These are phyloP conservation scores for Ceratotherium simum DNA, from an alignment of 2,113 vertebrate genomes.

Conservation along the genomic window DNA sequence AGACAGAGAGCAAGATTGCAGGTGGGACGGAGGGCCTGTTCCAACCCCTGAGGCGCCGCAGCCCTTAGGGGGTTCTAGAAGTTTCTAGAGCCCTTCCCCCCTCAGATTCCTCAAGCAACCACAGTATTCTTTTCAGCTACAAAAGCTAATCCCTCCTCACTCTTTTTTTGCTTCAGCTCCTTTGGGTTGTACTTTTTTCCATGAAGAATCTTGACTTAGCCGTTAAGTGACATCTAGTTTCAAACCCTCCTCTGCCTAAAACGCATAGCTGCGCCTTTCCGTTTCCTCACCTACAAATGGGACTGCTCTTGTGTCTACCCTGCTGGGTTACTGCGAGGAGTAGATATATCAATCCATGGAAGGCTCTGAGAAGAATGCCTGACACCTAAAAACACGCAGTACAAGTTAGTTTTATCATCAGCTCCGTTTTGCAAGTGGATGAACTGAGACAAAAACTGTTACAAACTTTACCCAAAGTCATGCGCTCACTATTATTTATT, in stretches of 20 bases:
- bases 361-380: neutral
- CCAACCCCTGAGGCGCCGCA: neutral
- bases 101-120: neutral
- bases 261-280: neutral
- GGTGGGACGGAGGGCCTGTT: neutral
- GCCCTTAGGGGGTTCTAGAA: neutral
- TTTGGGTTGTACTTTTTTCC: neutral
- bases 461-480: neutral
- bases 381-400: fast-evolving
- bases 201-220: neutral
- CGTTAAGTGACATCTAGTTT: neutral
- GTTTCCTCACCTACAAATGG: neutral
- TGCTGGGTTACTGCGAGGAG: neutral
- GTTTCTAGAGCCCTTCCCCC: neutral
- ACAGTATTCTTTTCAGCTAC: neutral
- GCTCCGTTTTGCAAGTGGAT: neutral
- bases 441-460: neutral
- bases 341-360: neutral
- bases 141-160: neutral
- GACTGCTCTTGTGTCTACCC: too few species aligned
- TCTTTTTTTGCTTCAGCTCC: neutral
- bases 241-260: neutral
- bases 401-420: neutral
- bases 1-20: neutral
- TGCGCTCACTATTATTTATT: neutral